Evolutionary conservation across 2,113 vertebrate genomes (phyloP).

Genomic region (Mesembrinibis cayennensis): DNA sequence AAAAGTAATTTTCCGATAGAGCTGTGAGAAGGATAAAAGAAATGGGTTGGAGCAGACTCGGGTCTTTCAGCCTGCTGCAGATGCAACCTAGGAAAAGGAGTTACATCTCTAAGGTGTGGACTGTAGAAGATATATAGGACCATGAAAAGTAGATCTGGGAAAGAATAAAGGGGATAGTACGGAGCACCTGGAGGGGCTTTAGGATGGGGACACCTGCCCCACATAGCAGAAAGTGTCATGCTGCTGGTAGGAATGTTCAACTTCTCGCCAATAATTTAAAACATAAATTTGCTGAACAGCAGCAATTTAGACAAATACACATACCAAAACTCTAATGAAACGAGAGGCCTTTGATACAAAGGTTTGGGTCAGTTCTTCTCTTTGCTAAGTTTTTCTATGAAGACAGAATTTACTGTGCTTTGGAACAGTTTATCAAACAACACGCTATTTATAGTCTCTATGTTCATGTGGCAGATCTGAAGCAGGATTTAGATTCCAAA

Average conservation of each 20-base stretch:
- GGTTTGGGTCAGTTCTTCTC: neutral
- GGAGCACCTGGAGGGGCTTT: neutral
- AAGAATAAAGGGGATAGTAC: too few species aligned
- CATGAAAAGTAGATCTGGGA: neutral
- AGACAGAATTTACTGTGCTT: neutral
- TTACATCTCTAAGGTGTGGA: neutral
- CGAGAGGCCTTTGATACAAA: neutral
- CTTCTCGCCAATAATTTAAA: neutral
- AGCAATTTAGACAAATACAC: neutral
- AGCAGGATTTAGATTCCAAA: neutral
- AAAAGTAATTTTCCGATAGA: neutral
- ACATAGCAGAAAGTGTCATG: rapidly evolving
- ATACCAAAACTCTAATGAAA: neutral
- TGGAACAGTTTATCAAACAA: neutral
- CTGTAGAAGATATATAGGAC: neutral
- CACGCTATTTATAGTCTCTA: neutral
- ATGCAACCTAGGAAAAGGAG: neutral
- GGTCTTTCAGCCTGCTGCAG: neutral
- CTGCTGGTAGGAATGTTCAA: neutral
- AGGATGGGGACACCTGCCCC: neutral
- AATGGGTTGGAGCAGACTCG: neutral
- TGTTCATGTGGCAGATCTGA: neutral
- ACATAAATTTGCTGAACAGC: neutral
- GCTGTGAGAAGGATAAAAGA: neutral
- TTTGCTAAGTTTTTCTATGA: too few species aligned